A percentile compares a stretch with the other conserved stretches of the same genome.
phyloP scores from a whole-genome alignment of 1,140 invertebrate genomes.

The Acyrthosiphon pisum region DNA sequence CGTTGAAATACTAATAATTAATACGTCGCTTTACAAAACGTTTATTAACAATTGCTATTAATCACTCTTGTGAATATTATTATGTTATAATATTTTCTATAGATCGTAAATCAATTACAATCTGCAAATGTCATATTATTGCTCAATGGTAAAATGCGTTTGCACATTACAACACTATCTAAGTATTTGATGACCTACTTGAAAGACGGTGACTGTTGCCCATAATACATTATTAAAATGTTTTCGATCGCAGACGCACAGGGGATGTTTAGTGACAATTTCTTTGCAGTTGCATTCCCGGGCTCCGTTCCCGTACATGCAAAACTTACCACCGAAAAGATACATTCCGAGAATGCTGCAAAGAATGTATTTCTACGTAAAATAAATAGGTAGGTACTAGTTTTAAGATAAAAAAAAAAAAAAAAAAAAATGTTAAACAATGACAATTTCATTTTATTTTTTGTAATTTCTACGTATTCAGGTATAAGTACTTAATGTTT shows the following conservation, averaged over 20 bases:
- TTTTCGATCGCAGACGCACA: conserved; percentile 94
- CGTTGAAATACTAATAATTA: neutral
- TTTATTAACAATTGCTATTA: neutral
- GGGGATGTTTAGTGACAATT: conserved; percentile 81
- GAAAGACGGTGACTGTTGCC: conserved; percentile 95
- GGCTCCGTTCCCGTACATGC: conserved; percentile 88
- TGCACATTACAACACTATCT: conserved; percentile 10
- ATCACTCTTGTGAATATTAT: neutral
- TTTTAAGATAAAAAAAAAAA: neutral
- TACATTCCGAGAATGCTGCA: conserved; percentile 97
- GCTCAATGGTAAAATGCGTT: conserved; percentile 44
- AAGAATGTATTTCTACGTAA: conserved; percentile 57
- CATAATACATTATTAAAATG: conserved; percentile 97
- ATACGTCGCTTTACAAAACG: neutral
- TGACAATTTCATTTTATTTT: neutral
- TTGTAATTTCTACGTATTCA: neutral
- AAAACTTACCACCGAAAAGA: conserved; percentile 99
- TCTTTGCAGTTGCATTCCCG: conserved; percentile 90
- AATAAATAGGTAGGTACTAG: conserved; percentile 39
- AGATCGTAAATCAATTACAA: neutral
- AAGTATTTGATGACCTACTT: conserved; percentile 75
- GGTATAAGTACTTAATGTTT: neutral
- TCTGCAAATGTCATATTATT: neutral
- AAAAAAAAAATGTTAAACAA: conserved; percentile 4
- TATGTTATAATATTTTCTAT: neutral